Evolutionary conservation across 2,888 invertebrate genomes (phyloP).

Genomic region (Plebejus melissa): DNA sequence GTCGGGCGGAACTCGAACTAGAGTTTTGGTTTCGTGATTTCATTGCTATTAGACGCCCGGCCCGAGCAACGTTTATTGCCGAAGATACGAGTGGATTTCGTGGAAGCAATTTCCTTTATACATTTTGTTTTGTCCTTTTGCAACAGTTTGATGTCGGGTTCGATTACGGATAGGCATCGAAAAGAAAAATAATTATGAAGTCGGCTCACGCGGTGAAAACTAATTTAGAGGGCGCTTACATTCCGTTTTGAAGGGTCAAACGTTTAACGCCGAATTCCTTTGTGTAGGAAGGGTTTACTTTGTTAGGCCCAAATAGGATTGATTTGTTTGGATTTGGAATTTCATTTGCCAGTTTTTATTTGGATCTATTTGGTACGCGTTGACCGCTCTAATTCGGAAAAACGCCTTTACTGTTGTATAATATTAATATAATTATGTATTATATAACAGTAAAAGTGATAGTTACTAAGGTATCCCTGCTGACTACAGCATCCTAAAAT

Average conservation of each 20-base stretch:
- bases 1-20: slow-evolving; percentile 48
- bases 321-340: slow-evolving; percentile 4
- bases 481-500: slow-evolving; percentile 11
- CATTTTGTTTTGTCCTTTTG: slow-evolving; percentile 79
- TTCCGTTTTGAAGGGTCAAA: slow-evolving; percentile 21
- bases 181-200: slow-evolving; percentile 67
- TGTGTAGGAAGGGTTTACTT: slow-evolving; percentile 16
- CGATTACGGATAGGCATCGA: slow-evolving; percentile 67
- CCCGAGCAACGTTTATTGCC: slow-evolving; percentile 75
- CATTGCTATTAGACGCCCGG: slow-evolving; percentile 76
- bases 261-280: slow-evolving; percentile 18
- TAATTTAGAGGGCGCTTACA: slow-evolving; percentile 53
- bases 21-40: slow-evolving; percentile 79
- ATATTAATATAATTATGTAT: no score
- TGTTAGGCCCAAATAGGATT: slow-evolving; percentile 14
- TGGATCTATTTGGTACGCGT: background rate
- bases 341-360: background rate
- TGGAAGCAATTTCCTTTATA: slow-evolving; percentile 80
- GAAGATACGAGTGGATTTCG: slow-evolving; percentile 78
- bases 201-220: slow-evolving; percentile 70
- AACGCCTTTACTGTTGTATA: background rate
- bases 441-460: background rate
- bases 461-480: background rate
- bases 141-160: slow-evolving; percentile 76
- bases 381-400: background rate